These are phyloP conservation scores for Maconellicoccus hirsutus DNA, from an alignment of 1,140 invertebrate species.

Conservation along the genomic window DNA sequence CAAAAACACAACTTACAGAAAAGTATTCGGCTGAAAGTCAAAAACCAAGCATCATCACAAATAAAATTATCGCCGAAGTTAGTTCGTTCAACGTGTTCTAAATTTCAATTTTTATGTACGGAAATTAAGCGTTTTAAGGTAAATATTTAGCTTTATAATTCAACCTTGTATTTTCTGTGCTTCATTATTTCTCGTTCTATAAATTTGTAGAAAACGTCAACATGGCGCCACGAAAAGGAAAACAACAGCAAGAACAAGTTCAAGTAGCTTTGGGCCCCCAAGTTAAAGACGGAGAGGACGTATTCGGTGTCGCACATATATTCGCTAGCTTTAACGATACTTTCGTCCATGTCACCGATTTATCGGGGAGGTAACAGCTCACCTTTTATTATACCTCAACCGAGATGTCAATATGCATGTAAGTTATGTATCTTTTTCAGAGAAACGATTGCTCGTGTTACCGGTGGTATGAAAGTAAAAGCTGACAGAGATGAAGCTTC, in stretches of 20 bases:
- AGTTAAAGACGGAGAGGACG: conserved; percentile 90
- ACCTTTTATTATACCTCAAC: not conserved
- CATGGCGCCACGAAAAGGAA: conserved; percentile 97
- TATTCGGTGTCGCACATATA: conserved; percentile 98
- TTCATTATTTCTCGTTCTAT: not conserved
- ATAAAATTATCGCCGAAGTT: too few species aligned
- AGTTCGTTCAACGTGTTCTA: too few species aligned
- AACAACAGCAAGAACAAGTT: conserved; percentile 90
- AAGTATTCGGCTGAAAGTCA: too few species aligned
- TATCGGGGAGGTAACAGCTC: conserved; percentile 75
- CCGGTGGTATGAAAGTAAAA: conserved; percentile 99
- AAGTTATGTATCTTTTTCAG: conserved; percentile 39
- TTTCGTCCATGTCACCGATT: conserved; percentile 98
- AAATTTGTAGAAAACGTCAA: not conserved
- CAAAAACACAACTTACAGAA: too few species aligned
- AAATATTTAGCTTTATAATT: too few species aligned
- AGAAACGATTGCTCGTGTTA: conserved; percentile 96
- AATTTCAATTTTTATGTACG: too few species aligned
- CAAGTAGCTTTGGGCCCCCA: conserved; percentile 95
- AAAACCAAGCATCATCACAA: too few species aligned
- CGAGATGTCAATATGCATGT: not conserved
- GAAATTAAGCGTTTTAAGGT: too few species aligned
- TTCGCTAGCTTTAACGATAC: conserved; percentile 99
- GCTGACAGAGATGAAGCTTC: conserved; percentile 99
- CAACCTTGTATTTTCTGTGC: too few species aligned